Conservation (phyloP, 2,113 vertebrate species). For the Pogona vitticeps region DNA sequence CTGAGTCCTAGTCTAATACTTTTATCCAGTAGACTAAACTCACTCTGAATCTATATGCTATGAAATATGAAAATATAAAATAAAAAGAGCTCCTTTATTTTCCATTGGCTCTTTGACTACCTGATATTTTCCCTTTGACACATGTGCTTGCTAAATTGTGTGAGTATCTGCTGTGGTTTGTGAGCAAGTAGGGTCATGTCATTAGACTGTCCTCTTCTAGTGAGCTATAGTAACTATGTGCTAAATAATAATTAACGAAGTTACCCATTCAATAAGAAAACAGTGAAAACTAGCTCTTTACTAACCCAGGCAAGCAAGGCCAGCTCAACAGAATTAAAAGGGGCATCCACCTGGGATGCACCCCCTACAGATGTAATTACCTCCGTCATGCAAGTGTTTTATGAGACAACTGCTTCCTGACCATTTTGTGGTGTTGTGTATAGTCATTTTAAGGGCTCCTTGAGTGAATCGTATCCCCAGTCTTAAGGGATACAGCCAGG, state of each 20-base stretch:
- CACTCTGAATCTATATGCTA: background rate
- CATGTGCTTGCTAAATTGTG: background rate
- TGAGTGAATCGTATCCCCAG: background rate
- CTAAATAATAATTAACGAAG: background rate
- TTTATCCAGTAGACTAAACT: background rate
- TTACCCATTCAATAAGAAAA: background rate
- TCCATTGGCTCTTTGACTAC: background rate
- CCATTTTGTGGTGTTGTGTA: too few relatives aligned
- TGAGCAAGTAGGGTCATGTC: constrained; percentile 49
- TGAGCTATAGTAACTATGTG: background rate
- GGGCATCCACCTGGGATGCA: too few relatives aligned
- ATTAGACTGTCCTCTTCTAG: constrained; percentile 58
- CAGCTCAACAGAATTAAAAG: too few relatives aligned
- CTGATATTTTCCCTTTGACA: background rate
- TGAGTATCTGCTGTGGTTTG: constrained; percentile 27
- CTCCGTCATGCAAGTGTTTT: too few relatives aligned
- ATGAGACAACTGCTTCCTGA: too few relatives aligned
- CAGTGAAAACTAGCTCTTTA: too few relatives aligned
- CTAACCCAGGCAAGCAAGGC: too few relatives aligned
- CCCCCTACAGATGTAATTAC: too few relatives aligned
- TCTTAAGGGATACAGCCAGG: too few relatives aligned
- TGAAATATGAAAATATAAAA: background rate
- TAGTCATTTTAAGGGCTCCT: background rate
- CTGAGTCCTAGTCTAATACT: too few relatives aligned
- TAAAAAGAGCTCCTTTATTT: background rate